phyloP scores from a whole-genome alignment of 2,113 vertebrate species.

The Xiphophorus hellerii region DNA sequence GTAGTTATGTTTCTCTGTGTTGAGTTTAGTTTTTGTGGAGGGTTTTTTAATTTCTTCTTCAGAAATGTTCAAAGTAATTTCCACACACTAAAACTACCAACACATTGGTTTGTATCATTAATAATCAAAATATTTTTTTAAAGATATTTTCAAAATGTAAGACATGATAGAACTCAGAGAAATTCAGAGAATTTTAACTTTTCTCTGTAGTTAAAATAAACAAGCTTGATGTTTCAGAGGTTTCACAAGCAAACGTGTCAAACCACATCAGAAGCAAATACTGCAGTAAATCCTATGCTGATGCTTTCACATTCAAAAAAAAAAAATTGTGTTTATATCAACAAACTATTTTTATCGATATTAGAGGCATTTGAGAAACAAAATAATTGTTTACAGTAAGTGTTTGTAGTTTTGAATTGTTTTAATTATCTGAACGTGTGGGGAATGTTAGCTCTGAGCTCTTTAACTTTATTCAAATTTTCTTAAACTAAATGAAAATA shows the following conservation, averaged over 20 bases:
- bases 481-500: not conserved
- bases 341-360: not conserved
- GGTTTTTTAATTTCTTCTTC: too few relatives aligned
- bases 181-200: too few relatives aligned
- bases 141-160: not conserved
- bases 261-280: not conserved
- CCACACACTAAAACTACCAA: too few relatives aligned
- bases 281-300: not conserved
- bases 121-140: too few relatives aligned
- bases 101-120: too few relatives aligned
- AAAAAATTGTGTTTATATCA: not conserved
- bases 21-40: too few relatives aligned
- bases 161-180: too few relatives aligned
- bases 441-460: not conserved
- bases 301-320: not conserved
- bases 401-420: not conserved
- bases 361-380: not conserved
- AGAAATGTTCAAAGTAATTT: too few relatives aligned
- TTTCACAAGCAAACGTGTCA: not conserved
- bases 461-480: not conserved
- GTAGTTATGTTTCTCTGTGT: too few relatives aligned
- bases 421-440: not conserved
- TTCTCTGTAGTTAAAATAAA: too few relatives aligned
- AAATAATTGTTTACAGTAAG: not conserved
- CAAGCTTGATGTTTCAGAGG: conserved; percentile 10